Percentiles rank a stretch among this genome's conserved stretches.
Evolutionary conservation across 2,113 vertebrate species (phyloP).

Genomic region (Uropsilus gracilis): DNA sequence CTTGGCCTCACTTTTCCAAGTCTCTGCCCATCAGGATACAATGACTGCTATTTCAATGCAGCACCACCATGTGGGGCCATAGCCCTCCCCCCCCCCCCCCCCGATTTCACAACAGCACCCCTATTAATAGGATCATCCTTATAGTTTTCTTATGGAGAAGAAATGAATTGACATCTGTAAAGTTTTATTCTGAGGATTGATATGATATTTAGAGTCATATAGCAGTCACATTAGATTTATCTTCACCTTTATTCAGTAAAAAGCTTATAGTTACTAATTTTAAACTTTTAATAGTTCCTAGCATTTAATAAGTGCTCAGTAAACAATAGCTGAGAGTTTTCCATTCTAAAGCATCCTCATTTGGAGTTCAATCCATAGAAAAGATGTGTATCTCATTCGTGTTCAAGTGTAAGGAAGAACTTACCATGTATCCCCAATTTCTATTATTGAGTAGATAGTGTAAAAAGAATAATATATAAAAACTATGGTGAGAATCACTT

Average conservation of each 20-base stretch:
- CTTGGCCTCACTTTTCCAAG: too few species aligned
- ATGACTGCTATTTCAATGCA: too few species aligned
- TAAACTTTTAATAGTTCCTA: conserved; percentile 27
- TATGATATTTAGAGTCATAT: conserved; percentile 67
- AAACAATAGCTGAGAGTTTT: not conserved
- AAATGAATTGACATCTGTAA: conserved; percentile 33
- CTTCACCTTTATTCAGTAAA: conserved; percentile 59
- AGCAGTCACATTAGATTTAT: conserved; percentile 54
- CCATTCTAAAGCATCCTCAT: not conserved
- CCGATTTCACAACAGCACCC: too few species aligned
- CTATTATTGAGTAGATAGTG: not conserved
- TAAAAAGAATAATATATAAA: not conserved
- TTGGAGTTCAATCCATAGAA: not conserved
- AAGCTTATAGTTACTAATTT: conserved; percentile 52
- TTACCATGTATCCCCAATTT: not conserved
- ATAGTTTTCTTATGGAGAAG: not conserved
- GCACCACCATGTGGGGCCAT: too few species aligned
- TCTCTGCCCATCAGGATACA: too few species aligned
- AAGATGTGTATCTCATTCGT: not conserved
- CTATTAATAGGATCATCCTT: too few species aligned
- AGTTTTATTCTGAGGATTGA: conserved; percentile 60
- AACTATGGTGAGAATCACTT: not conserved
- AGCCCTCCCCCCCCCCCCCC: too few species aligned
- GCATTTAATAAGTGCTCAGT: not conserved
- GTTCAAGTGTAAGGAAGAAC: not conserved